These are phyloP conservation scores for Malaclemys terrapin DNA, from an alignment of 2,113 vertebrate species.

Conservation along the genomic window DNA sequence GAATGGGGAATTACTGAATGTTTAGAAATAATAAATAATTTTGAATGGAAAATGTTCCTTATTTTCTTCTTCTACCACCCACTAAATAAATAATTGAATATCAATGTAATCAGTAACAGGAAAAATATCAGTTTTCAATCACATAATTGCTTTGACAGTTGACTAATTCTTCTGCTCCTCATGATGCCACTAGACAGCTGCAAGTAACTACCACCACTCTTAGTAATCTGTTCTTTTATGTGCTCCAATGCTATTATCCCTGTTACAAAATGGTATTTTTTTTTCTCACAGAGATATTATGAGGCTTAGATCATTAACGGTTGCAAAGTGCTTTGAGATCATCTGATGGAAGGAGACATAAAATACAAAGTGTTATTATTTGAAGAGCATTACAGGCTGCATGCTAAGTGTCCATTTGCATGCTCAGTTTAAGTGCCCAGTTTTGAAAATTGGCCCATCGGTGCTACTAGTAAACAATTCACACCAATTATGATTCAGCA, in stretches of 20 bases:
- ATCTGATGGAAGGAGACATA: background rate
- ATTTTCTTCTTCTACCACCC: background rate
- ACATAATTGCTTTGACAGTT: background rate
- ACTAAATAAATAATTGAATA: background rate
- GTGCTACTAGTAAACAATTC: conserved; percentile 9
- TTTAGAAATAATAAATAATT: background rate
- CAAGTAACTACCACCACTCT: background rate
- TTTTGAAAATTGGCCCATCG: conserved; percentile 36
- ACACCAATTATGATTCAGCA: conserved; percentile 37
- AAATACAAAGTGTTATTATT: background rate
- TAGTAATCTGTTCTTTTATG: background rate
- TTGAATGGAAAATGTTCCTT: background rate
- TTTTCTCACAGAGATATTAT: background rate
- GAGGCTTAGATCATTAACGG: background rate
- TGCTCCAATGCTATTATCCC: background rate
- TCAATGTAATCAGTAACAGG: background rate
- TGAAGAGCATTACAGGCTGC: background rate
- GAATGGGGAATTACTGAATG: background rate
- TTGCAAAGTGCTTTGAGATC: background rate
- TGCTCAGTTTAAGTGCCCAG: background rate
- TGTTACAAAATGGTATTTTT: background rate
- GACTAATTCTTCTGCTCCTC: background rate
- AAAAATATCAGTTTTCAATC: conserved; percentile 15
- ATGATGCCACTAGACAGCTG: background rate
- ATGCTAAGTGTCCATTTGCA: background rate